Evolutionary conservation across 2,113 vertebrate genomes (phyloP).

Genomic region (Elephantulus edwardii): DNA sequence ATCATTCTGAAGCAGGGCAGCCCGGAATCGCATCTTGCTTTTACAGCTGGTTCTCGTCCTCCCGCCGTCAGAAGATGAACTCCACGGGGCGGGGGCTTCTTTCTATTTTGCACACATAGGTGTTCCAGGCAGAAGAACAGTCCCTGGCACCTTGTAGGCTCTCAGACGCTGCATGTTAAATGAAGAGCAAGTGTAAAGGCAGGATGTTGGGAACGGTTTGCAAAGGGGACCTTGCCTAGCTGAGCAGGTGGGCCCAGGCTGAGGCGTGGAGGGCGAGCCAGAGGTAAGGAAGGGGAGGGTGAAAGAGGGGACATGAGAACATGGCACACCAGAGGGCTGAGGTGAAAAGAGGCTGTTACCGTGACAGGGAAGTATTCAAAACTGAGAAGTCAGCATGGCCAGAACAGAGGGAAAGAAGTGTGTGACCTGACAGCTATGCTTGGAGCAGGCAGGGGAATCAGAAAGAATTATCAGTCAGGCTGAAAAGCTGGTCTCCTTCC

Average conservation of each 20-base stretch:
- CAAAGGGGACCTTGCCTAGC: background rate
- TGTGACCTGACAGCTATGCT: no score
- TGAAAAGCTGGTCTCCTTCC: background rate
- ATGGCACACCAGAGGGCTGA: no score
- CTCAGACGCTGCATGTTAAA: background rate
- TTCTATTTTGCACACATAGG: background rate
- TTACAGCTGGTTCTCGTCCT: background rate
- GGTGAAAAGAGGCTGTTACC: background rate
- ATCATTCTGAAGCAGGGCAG: background rate
- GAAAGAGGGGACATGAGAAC: rapidly evolving
- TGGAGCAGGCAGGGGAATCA: no score
- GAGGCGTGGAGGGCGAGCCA: background rate
- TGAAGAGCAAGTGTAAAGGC: background rate
- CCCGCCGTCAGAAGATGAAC: background rate
- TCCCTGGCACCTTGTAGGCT: background rate
- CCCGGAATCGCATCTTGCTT: background rate
- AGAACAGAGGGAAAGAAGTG: background rate
- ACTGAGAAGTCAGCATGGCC: background rate
- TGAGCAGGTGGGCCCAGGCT: background rate
- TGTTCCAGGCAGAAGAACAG: background rate
- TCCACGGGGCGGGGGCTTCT: background rate
- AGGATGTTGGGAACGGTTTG: no score
- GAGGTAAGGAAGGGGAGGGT: no score
- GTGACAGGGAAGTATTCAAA: background rate
- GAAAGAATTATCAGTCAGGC: background rate